Evolutionary conservation across 2,888 invertebrate species (phyloP), one percentile per base, ranked within the genome.

Genomic region (Fabriciana adippe): DNA sequence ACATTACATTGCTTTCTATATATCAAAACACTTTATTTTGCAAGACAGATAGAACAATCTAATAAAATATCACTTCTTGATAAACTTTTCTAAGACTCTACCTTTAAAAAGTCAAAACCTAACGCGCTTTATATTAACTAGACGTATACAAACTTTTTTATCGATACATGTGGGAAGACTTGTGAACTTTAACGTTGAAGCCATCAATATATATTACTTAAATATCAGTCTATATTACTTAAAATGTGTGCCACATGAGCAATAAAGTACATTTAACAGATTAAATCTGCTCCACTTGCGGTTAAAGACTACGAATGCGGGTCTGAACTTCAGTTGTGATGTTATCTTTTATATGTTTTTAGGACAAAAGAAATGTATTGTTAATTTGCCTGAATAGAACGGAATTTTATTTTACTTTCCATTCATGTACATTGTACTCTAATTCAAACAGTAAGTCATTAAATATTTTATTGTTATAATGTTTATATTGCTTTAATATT

Each of bases 201-300:
- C 35, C 35, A 41, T 41, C 35, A 11, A 41, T 41, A 3, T 41
- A 41, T 41, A 41, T 41, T 11, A 35, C 11, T 35, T 11, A 35
- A 2, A 8, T 47, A 26, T 48, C 11, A 48, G 15, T 47, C 18
- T 48, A 26, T 26, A 48, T 26, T 4, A 13, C 2, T 59, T 48
- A 48, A 48, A 62, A 62, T 21, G 26, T 62, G 45, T 50, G 62
- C 41, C 48, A 56, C n/a, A 16, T 51, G 13, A 16, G 45, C 47
- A 56, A 31, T 48, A 47, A 57, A 35, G 55, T 31, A 54, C 62
- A 51, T 64, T 55, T 51, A 54, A 41, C 47, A 54, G 70, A 67
- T 70, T 61, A 57, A 53, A 70, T 70, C 67, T 67, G 54, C 41
- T 60, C 67, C 50, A 70, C 45, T 56, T 67, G 35, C 31, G 56